phyloP scores from a whole-genome alignment of 2,888 invertebrate genomes.

The Eustalomyia histrio region DNA sequence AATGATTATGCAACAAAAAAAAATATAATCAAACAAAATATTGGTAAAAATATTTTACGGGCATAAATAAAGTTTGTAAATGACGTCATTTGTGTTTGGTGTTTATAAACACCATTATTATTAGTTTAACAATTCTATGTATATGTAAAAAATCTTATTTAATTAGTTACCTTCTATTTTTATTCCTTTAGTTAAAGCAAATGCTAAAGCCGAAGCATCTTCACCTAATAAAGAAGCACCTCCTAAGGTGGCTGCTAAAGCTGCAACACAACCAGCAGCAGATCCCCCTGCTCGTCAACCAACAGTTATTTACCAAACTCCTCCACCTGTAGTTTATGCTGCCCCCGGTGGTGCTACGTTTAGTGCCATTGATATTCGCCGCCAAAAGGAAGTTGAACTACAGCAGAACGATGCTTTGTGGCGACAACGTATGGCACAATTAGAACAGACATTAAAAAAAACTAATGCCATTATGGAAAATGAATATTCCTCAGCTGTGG shows the following conservation, averaged over 20 bases:
- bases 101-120: no score
- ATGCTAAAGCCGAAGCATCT: slow-evolving; percentile 51
- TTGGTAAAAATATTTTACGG: neutral
- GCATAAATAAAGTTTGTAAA: neutral
- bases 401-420: slow-evolving; percentile 83
- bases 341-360: slow-evolving; percentile 74
- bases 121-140: no score
- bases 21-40: neutral
- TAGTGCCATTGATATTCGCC: slow-evolving; percentile 78
- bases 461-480: slow-evolving; percentile 82
- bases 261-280: slow-evolving; percentile 54
- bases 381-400: slow-evolving; percentile 82
- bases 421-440: slow-evolving; percentile 81
- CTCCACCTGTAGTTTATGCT: slow-evolving; percentile 71
- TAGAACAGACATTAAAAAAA: slow-evolving; percentile 82
- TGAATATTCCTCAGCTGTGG: slow-evolving; percentile 82
- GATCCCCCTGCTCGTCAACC: slow-evolving; percentile 64
- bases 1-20: slow-evolving; percentile 68
- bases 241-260: slow-evolving; percentile 30
- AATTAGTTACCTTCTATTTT: neutral
- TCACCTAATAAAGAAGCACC: slow-evolving; percentile 62
- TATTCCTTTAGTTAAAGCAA: slow-evolving; percentile 63
- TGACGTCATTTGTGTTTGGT: slow-evolving; percentile 9
- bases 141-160: neutral
- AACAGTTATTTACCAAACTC: slow-evolving; percentile 68